Evolutionary conservation across 2,113 vertebrate species (phyloP), one percentile per base, ranked within the genome.

Genomic region (Conger conger): DNA sequence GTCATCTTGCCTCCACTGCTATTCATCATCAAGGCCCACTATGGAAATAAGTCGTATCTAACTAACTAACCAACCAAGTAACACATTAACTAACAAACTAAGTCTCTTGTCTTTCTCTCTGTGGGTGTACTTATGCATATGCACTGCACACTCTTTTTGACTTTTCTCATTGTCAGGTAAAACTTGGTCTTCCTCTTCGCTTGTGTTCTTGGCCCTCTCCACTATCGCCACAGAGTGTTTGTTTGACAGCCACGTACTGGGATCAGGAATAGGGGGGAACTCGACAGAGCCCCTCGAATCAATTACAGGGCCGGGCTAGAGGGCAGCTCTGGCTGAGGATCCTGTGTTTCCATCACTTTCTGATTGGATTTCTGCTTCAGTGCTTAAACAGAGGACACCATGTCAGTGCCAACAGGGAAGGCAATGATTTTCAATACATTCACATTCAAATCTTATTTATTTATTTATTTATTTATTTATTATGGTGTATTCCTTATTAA

Each of bases 331-430:
- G 82, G 54, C 63, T 83, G 77, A 50, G 82, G 77, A 53, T 83
- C 79, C 82, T 83, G 79, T 80, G 50, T 86, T 86, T 86, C 83
- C 85, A 83, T 83, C 60, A 79, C 54, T 63, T 80, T 83, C 53
- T 86, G 82, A 86, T 80, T 86, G 82, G 83, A 83, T 86, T 83
- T 86, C 82, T 86, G 86, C 86, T 83, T 83, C 82, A 35, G 20
- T 73, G 86, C 77, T 80, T 83, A 83, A 86, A 80, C 42, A 79
- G 77, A 86, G 86, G 76, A 86, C 76, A 68, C 36, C 40, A 7
- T 79, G 85, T 79, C 81, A 83, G 81, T 40, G 53, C 76, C 82
- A 50, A 54, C 81, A 80, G 60, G 20, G 36, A 63, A 80, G 76
- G 38, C 50, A 79, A 57, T 86, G 85, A 86, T 86, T 86, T 79